Base-by-base conservation (phyloP, 2,113 vertebrate genomes). In the Tretioscincus oriximinensis region DNA sequence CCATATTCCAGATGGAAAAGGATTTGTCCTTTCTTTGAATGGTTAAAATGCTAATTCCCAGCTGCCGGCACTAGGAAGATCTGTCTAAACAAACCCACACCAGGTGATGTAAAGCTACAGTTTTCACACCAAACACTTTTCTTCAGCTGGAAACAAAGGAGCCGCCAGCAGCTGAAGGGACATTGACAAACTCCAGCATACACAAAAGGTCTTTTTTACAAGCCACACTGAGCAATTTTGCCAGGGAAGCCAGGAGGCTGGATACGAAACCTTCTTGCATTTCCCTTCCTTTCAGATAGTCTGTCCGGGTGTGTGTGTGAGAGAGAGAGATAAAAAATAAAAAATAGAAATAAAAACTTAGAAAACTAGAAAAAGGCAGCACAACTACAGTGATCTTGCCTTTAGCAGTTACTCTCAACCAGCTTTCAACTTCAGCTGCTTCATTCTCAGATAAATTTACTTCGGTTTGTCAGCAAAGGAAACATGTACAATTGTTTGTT, bases 301-400 rank as follows among this genome's bases (percentile, higher is more conserved):
- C 86, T 88, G 91, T 88, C 85, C 88, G 90, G 85, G 16, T 26
- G 22, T 1, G 22, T 7, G n/a, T n/a, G n/a, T n/a, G n/a, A n/a
- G n/a, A n/a, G n/a, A n/a, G n/a, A n/a, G 12, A 20, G 18, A n/a
- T 5, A 20, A 61, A 47, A 31, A 31, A 49, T 16, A 76, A 91
- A 84, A 91, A 21, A 45, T 35, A 16, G 18, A 58, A 18, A 58
- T 16, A 54, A 51, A 8, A 20, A n/a, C n/a, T n/a, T n/a, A 24
- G 7, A 88, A 79, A 76, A 85, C 87, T 92, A 88, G 78, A 84
- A 88, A 89, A 84, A 81, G 91, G 87, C 81, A 89, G 88, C 88
- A 91, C 86, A 91, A 85, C 60, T 89, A 87, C 65, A 81, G 92
- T 79, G 85, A 92, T 88, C 81, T 84, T 92, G 90, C 88, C 93